Evolutionary conservation across 2,113 vertebrate species (phyloP), one percentile per base, ranked within the genome.

Genomic region (Pundamilia nyererei): DNA sequence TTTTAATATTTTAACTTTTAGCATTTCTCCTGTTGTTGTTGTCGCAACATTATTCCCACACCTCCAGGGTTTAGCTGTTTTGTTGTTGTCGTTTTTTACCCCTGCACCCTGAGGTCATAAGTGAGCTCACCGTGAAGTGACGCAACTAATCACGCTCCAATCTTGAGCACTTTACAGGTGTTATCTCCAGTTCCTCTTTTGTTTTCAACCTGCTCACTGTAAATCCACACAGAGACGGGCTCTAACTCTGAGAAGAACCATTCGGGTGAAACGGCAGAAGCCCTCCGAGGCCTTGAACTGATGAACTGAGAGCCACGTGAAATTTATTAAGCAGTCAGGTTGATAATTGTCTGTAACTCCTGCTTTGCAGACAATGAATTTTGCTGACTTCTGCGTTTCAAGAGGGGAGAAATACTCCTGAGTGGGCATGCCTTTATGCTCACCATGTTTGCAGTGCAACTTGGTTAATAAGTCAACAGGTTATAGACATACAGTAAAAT

Each of bases 381-480:
- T 15, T 91, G 89, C 89, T 87, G 77, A 92, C 80, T 87, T 84
- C 47, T 62, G 42, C 45, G 45, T 84, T 92, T 92, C 19, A 80
- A 42, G 68, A 49, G 24, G 17, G 42, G 26, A 12, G 70, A 8
- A 77, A 77, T 77, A 49, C 15, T 7, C 51, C 85, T 84, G 86
- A 82, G 87, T 47, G 72, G 81, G 85, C 81, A 82, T 13, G 60
- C 31, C 14, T 75, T 19, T 21, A 21, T 86, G 86, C 80, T 29
- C 33, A 11, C 81, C 84, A 33, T 54, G 38, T 87, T 83, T 87
- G 79, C 62, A 17, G 80, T 19, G 47, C 80, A 55, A 70, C 35
- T 79, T 26, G 19, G 90, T 94, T 92, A 94, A 95, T 84, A 82
- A 82, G 29, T 26, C 40, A 38, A 11, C 45, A n/a, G 13, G 33